A percentile compares a stretch with the other conserved stretches of the same genome.
These are phyloP conservation scores for Leucopternis melanops DNA, from an alignment of 2,113 vertebrate genomes.

Conservation along the genomic window DNA sequence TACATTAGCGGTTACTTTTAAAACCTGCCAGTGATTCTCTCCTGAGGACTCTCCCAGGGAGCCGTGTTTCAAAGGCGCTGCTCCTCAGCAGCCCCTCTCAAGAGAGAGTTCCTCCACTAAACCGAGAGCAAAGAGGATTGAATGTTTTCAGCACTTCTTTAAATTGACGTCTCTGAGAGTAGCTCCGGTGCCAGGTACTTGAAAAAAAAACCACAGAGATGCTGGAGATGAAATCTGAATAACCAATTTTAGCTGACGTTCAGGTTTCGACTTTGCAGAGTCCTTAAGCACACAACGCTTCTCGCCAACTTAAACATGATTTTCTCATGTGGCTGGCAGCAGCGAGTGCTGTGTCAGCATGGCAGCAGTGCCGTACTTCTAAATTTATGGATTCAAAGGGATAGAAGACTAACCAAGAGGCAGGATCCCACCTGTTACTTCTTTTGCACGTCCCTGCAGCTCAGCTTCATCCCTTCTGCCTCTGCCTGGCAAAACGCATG, in stretches of 20 bases:
- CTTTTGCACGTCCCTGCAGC: background rate
- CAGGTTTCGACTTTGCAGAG: accelerated
- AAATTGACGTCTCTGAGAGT: background rate
- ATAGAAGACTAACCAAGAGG: too few relatives aligned
- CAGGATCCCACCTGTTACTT: background rate
- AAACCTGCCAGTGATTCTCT: background rate
- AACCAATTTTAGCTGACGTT: background rate
- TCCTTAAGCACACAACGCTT: background rate
- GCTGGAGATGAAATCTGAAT: background rate
- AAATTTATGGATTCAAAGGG: background rate
- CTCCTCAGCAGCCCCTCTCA: background rate
- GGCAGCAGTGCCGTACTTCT: background rate
- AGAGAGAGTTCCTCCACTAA: background rate
- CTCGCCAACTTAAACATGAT: background rate
- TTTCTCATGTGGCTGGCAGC: background rate
- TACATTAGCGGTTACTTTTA: background rate
- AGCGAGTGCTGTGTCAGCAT: accelerated
- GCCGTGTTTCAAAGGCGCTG: background rate
- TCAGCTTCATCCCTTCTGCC: too few relatives aligned
- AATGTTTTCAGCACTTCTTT: background rate
- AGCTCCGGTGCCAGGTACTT: background rate
- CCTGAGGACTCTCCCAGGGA: background rate
- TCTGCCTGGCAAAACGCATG: accelerated
- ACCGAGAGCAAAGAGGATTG: background rate
- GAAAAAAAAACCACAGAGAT: background rate